Percentiles rank a stretch among this genome's conserved stretches.
phyloP scores from a whole-genome alignment of 2,888 invertebrate genomes.

The Thymelicus acteon region DNA sequence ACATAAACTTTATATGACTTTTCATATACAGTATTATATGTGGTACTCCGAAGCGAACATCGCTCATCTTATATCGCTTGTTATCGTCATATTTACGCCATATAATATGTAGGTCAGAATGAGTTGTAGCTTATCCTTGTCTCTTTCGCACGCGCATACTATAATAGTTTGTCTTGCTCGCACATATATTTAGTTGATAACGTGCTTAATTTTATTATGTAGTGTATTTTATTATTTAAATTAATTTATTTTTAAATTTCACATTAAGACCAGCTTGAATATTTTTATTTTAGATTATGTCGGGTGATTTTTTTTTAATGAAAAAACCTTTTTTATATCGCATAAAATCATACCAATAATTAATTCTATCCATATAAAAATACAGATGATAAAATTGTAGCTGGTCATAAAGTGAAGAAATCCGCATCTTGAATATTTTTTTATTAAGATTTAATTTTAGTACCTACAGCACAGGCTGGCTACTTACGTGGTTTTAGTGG shows the following conservation, averaged over 20 bases:
- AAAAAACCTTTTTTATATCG: too few relatives aligned
- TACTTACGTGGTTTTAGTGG: slow-evolving; percentile 47
- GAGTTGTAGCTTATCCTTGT: background rate
- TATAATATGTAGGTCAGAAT: background rate
- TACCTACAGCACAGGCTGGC: slow-evolving; percentile 44
- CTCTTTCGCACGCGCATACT: slow-evolving; percentile 17
- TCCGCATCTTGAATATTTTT: slow-evolving; percentile 47
- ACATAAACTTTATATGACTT: background rate
- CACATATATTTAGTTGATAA: slow-evolving; percentile 7
- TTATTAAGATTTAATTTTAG: slow-evolving; percentile 43
- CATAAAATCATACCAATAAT: too few relatives aligned
- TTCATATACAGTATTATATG: background rate
- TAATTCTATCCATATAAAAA: background rate
- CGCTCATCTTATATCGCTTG: too few relatives aligned
- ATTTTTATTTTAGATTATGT: too few relatives aligned
- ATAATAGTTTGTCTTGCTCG: slow-evolving; percentile 11
- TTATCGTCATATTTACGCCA: too few relatives aligned
- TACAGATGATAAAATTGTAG: background rate
- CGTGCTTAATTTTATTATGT: background rate
- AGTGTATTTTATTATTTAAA: background rate
- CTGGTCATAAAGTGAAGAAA: slow-evolving; percentile 23
- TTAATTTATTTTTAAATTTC: slow-evolving; percentile 1
- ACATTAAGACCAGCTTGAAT: slow-evolving; percentile 2
- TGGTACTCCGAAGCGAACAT: too few relatives aligned
- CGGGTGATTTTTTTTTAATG: too few relatives aligned